Percentiles rank a stretch among this genome's conserved stretches.
Evolutionary conservation across 1,140 invertebrate species (phyloP).

Genomic region (Leptinotarsa texana): DNA sequence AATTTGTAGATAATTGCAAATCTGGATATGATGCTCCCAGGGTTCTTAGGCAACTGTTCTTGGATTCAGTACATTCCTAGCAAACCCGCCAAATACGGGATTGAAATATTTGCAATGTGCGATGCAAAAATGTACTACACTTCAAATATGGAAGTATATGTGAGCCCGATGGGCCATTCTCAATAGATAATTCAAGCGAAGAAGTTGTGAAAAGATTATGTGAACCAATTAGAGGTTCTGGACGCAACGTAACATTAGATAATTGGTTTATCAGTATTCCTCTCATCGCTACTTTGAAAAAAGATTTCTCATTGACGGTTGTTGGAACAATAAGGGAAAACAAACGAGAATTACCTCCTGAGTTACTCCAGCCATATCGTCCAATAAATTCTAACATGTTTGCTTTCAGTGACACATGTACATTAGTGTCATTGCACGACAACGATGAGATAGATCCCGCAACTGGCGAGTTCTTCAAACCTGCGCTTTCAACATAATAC

Average conservation of each 20-base stretch:
- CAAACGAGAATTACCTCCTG: constrained; percentile 21
- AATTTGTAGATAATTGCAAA: constrained; percentile 45
- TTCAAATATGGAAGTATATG: constrained; percentile 47
- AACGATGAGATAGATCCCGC: constrained; percentile 34
- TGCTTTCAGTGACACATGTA: constrained; percentile 31
- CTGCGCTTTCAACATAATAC: constrained; percentile 34
- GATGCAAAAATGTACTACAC: constrained; percentile 42
- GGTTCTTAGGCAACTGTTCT: constrained; percentile 51
- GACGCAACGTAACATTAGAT: constrained; percentile 20
- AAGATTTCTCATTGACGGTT: constrained; percentile 4
- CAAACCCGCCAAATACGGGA: constrained; percentile 58
- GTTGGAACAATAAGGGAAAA: constrained; percentile 22
- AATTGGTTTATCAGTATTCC: constrained; percentile 20
- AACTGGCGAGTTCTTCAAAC: constrained; percentile 33
- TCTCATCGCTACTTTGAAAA: not conserved
- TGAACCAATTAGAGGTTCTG: constrained; percentile 7
- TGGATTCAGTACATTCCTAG: constrained; percentile 57
- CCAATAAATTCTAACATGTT: constrained; percentile 28
- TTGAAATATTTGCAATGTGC: constrained; percentile 39
- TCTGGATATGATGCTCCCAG: constrained; percentile 45
- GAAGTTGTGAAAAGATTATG: constrained; percentile 9
- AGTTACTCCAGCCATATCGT: constrained; percentile 20
- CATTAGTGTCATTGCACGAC: constrained; percentile 45
- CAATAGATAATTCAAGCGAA: constrained; percentile 9
- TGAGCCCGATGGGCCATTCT: constrained; percentile 18